A percentile compares a stretch with the other conserved stretches of the same genome.
phyloP scores from a whole-genome alignment of 1,140 invertebrate genomes.

The Drosophila sproati region DNA sequence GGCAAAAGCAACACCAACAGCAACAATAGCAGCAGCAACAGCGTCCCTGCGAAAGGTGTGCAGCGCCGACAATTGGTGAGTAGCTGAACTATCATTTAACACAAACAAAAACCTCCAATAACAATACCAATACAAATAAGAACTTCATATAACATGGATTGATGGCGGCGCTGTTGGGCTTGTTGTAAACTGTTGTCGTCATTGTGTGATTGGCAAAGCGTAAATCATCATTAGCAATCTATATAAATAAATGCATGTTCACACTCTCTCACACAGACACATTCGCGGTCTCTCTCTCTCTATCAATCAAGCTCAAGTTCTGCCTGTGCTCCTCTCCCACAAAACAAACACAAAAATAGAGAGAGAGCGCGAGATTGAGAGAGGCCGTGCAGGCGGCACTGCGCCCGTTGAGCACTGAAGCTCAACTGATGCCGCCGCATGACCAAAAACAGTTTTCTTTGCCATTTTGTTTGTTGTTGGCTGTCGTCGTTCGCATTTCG shows the following conservation, averaged over 20 bases:
- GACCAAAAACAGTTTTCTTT: constrained; percentile 77
- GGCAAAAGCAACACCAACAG: constrained; percentile 76
- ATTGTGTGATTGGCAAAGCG: constrained; percentile 55
- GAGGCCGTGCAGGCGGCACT: constrained; percentile 29
- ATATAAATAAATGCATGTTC: constrained; percentile 74
- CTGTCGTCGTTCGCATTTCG: constrained; percentile 61
- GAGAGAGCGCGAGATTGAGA: not conserved
- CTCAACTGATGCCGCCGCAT: constrained; percentile 74
- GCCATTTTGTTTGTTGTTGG: constrained; percentile 64
- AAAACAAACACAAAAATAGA: constrained; percentile 11
- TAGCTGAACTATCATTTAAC: constrained; percentile 32
- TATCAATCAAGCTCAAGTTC: constrained; percentile 36
- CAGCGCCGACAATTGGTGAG: constrained; percentile 83
- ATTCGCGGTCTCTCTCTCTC: not conserved
- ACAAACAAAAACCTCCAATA: not conserved
- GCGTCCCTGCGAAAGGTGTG: constrained; percentile 70
- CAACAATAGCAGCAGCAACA: constrained; percentile 39
- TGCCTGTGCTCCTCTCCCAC: constrained; percentile 1
- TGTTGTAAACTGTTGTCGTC: constrained; percentile 40
- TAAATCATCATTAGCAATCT: constrained; percentile 75
- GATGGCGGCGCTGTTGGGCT: not conserved
- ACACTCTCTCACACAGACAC: constrained; percentile 10
- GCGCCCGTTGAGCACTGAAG: constrained; percentile 73
- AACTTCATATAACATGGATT: constrained; percentile 24
- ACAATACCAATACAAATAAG: constrained; percentile 8